Evolutionary conservation across 2,797 vertebrate species (phyloP), one percentile per base, ranked within the genome.

Genomic region (Lerista edwardsae): DNA sequence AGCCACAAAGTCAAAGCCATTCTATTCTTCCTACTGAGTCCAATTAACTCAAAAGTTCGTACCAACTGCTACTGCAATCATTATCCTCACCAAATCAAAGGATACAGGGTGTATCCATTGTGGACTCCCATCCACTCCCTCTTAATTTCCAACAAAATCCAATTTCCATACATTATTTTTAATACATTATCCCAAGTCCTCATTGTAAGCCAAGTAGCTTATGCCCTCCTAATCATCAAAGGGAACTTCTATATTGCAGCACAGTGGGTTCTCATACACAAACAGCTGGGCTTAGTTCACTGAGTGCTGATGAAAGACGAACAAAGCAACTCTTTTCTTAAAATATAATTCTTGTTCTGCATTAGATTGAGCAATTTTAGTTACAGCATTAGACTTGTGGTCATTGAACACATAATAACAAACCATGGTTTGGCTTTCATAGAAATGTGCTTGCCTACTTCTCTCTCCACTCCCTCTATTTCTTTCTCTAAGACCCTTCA

Each of bases 11-110:
- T 92, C 88, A 87, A 88, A 92, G 75, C 78, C 86, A 93, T 79
- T 85, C 85, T 90, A 19, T 91, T 91, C 71, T 86, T 94, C 86
- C 80, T 85, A 86, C 73, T 79, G 47, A 86, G 14, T 79, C 62
- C 78, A 91, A 61, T 79, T 93, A 93, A 90, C 75, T 91, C 72
- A 91, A 90, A 87, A 87, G 79, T 90, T 94, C 86, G 89, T 92
- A 55, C 82, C 90, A 85, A 90, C 91, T 94, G 83, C 79, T 74
- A 83, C 74, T 55, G n/a, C 84, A 79, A 29, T 93, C 71, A 84
- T 94, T 93, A 93, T 89, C 82, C 82, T 83, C 75, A 69, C 47
- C 62, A 92, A 91, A 93, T 91, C 71, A 68, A 92, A 86, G 79
- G 87, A 55, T 57, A 41, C 51, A 71, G 59, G 68, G 80, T 84